Base-by-base conservation (phyloP, 2,113 vertebrate genomes). In the Hydrolagus affinis region DNA sequence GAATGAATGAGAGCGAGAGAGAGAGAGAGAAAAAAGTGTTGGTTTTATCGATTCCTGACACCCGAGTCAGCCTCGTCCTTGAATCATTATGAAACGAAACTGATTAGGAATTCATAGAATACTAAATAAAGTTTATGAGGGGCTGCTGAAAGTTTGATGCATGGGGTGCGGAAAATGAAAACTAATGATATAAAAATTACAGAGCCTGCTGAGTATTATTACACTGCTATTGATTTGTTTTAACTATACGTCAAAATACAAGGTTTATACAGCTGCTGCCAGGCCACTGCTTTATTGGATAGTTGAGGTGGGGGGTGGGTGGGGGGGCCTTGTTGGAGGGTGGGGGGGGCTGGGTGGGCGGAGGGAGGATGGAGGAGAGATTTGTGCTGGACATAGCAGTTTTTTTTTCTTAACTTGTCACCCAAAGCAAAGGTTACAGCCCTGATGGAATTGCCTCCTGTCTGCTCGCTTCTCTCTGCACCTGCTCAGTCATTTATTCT, bases 71-170 rank as follows among this genome's bases (percentile, higher is more conserved):
- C 87, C 87, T 93, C 88, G 90, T 93, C 91, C 91, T 95, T 96
- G 93, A 96, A 96, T 97, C 95, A 97, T 97, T 96, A 96, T 95
- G 95, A 97, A 97, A 97, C 95, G 95, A 95, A 97, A 97, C 96
- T 96, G 94, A 98, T 97, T 95, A 96, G 95, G 95, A 96, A 99
- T 98, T 98, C 95, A 98, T 97, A 94, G 96, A 99, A 98, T 97
- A 97, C 95, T 96, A 96, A 98, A 98, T 97, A 97, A 98, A 97
- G 95, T 97, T 97, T 95, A 96, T 90, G 93, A 96, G 94, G 44
- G 44, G 92, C 93, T 91, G 89, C 93, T 95, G 92, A 93, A 94
- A 94, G 95, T 95, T 95, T 94, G 93, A 96, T 95, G 95, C 94
- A 96, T 94, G 93, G 94, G 94, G 93, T 95, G 94, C 91, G 88